Conservation (phyloP, 2,888 invertebrate species). For the Julus scanicus region DNA sequence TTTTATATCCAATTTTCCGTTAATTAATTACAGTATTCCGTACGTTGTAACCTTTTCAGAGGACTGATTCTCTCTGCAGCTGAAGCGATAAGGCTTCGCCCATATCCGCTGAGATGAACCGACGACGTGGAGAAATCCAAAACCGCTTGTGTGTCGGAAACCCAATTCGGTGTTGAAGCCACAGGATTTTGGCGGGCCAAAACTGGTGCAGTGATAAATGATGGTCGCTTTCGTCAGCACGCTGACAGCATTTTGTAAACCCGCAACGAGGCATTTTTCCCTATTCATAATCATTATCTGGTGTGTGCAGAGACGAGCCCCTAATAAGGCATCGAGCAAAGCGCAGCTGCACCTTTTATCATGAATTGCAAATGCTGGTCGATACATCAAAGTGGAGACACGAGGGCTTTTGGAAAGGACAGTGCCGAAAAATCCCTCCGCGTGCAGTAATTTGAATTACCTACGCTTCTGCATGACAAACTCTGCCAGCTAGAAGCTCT, state of each 20-base stretch:
- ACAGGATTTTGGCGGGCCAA: neutral
- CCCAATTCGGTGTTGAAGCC: neutral
- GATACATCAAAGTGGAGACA: no score
- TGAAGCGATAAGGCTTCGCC: neutral
- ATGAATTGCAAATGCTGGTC: no score
- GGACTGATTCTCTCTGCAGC: neutral
- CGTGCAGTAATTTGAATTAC: no score
- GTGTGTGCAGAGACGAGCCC: neutral
- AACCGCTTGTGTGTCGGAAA: neutral
- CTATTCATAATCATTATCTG: constrained; percentile 19
- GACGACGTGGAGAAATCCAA: neutral
- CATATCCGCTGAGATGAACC: neutral
- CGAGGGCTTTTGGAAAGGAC: no score
- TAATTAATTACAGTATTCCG: neutral
- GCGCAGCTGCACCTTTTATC: neutral
- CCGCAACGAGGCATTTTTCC: neutral
- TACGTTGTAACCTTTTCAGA: neutral
- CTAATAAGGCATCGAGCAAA: neutral
- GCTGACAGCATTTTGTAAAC: neutral
- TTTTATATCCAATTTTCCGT: neutral
- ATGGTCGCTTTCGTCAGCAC: neutral
- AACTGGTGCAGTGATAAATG: neutral
- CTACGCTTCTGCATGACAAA: no score
- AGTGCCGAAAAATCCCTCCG: no score
- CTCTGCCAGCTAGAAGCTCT: no score